phyloP scores from a whole-genome alignment of 2,888 invertebrate species.

The Limenitis camilla region DNA sequence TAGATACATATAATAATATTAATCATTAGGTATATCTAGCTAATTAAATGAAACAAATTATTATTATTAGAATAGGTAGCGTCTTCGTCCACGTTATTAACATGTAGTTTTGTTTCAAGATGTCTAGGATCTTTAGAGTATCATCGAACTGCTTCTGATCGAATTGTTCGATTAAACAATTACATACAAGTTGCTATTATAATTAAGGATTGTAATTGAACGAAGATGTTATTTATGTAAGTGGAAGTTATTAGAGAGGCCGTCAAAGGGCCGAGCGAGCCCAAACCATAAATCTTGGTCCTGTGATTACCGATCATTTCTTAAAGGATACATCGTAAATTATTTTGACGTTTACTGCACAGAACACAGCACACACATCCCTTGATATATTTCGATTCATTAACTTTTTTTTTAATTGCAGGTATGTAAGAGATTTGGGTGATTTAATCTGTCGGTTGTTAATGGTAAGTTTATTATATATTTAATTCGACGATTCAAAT shows the following conservation, averaged over 20 bases:
- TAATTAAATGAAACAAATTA: too few species aligned
- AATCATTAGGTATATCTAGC: too few species aligned
- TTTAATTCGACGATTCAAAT: too few species aligned
- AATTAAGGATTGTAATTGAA: background rate
- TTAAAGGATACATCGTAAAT: constrained; percentile 17
- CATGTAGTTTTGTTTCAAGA: too few species aligned
- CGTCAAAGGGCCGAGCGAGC: background rate
- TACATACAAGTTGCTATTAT: constrained; percentile 4
- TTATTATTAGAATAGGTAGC: too few species aligned
- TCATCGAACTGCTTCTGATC: background rate
- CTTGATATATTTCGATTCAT: background rate
- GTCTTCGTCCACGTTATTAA: too few species aligned
- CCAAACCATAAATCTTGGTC: constrained; percentile 12
- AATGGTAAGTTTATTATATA: too few species aligned
- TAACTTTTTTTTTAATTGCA: constrained; percentile 6
- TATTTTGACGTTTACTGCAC: constrained; percentile 12
- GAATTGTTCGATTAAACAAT: constrained; percentile 1
- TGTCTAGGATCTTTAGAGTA: too few species aligned
- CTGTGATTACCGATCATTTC: constrained; percentile 13
- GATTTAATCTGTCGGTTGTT: too few species aligned
- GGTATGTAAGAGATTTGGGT: constrained; percentile 6
- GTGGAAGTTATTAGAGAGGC: background rate
- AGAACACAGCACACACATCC: background rate
- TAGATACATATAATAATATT: too few species aligned
- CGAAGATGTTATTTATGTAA: background rate